Evolutionary conservation across 2,888 invertebrate species (phyloP).

Genomic region (Podotricha telesiphe): DNA sequence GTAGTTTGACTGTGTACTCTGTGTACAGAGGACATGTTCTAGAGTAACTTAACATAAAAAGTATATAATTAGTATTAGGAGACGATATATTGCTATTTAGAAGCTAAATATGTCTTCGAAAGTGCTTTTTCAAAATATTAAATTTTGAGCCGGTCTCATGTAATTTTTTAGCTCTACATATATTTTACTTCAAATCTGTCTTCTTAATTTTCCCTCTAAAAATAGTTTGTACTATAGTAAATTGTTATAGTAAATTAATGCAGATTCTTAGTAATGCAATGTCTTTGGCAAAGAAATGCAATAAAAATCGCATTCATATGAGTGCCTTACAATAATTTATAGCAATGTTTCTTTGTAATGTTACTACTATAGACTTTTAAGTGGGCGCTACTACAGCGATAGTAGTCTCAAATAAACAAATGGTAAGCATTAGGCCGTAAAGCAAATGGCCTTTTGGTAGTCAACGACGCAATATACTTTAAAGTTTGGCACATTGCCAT

Average conservation of each 20-base stretch:
- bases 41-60: too few relatives aligned
- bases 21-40: too few relatives aligned
- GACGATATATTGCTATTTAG: not conserved
- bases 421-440: slow-evolving; percentile 34
- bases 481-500: slow-evolving; percentile 41
- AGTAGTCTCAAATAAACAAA: slow-evolving; percentile 30
- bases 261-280: not conserved
- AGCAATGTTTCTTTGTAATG: slow-evolving; percentile 14
- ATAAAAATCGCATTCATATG: not conserved
- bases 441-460: slow-evolving; percentile 41
- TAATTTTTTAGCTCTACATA: too few relatives aligned
- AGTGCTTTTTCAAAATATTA: too few relatives aligned
- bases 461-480: slow-evolving; percentile 41
- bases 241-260: too few relatives aligned
- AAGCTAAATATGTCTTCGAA: too few relatives aligned
- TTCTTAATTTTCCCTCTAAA: too few relatives aligned
- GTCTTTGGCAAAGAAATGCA: not conserved
- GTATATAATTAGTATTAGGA: not conserved
- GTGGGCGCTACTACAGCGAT: slow-evolving; percentile 31
- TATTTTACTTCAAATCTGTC: too few relatives aligned
- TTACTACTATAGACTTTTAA: slow-evolving; percentile 33
- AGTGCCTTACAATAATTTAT: slow-evolving; percentile 1
- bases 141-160: too few relatives aligned
- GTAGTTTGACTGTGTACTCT: too few relatives aligned
- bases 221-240: too few relatives aligned